phyloP scores from a whole-genome alignment of 2,113 vertebrate species.

The Crotophaga sulcirostris region DNA sequence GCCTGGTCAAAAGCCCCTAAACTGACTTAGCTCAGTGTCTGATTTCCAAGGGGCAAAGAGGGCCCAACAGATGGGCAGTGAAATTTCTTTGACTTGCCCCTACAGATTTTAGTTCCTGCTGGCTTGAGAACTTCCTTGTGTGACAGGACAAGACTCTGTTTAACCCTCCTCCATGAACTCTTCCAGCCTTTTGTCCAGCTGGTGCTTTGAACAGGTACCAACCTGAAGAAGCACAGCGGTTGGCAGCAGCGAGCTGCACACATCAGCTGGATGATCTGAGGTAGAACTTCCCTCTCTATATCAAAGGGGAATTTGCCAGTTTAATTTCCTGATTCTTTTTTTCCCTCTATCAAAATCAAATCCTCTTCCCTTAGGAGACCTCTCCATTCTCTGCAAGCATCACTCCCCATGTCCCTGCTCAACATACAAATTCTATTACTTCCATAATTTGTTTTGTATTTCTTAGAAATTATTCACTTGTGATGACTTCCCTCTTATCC shows the following conservation, averaged over 20 bases:
- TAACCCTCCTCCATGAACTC: not conserved
- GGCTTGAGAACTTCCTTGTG: not conserved
- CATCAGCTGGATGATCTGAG: not conserved
- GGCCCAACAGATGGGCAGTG: not conserved
- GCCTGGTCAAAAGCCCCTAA: not conserved
- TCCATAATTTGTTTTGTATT: not conserved
- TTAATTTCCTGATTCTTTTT: not conserved
- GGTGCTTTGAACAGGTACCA: not conserved
- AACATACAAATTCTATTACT: not conserved
- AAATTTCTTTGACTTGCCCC: not conserved
- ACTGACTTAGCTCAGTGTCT: not conserved
- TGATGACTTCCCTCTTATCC: not conserved
- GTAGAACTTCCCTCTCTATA: not conserved
- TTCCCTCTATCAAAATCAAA: not conserved
- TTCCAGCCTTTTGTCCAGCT: not conserved
- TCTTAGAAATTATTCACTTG: not conserved
- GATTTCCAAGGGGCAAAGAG: not conserved
- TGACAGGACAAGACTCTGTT: not conserved
- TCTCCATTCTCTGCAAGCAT: not conserved
- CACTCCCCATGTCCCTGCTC: not conserved
- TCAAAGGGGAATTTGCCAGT: not conserved
- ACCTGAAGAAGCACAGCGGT: not conserved
- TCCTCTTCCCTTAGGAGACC: not conserved
- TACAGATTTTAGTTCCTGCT: not conserved
- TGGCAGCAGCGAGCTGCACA: not conserved